Evolutionary conservation across 2,888 invertebrate species (phyloP), one percentile per base, ranked within the genome.

Genomic region (Hirtodrosophila trivittata): DNA sequence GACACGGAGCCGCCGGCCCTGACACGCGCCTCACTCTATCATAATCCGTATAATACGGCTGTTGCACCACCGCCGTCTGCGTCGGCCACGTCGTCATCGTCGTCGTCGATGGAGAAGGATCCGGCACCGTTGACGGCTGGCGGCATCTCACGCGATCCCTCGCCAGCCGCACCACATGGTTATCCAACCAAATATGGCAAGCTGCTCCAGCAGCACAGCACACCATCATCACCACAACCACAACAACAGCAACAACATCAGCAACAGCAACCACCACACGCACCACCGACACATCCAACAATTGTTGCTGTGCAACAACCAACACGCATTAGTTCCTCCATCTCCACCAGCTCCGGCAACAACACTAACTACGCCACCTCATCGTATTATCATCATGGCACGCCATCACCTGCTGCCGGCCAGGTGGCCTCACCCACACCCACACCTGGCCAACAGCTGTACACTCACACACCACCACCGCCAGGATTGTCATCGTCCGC

Each of bases 141-240:
- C 1, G 37, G 18, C 3, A 51, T 32, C 5, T 71, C 66, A 0
- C 50, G 54, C 1, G 57, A 72, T 39, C 32, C 56, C 1, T 46
- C 68, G 8, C 70, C 77, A 0, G 63, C 69, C 0, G 60, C 77
- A 10, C 69, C 83, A 7, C 82, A 77, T 14, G 76, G 69, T 37
- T 87, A 87, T 71, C 77, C 76, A 47, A 84, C 77, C 9, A 88
- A 89, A 68, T 86, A 85, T 42, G 76, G 81, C 18, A 88, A 88
- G 51, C 43, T 85, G 14, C 51, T 82, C 14, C 74, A 75, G 42
- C 82, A 77, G 10, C 66, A 71, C 49, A 62, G 54, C 4, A 32
- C 63, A 28, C n/a, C 49, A 4, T 8, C 43, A 5, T 39, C 55
- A 45, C 39, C 52, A 38, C 49, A 8, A 14, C 28, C 6, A 32